These are phyloP conservation scores for Zaprionus africanus DNA, from an alignment of 1,140 invertebrate species.

Conservation along the genomic window DNA sequence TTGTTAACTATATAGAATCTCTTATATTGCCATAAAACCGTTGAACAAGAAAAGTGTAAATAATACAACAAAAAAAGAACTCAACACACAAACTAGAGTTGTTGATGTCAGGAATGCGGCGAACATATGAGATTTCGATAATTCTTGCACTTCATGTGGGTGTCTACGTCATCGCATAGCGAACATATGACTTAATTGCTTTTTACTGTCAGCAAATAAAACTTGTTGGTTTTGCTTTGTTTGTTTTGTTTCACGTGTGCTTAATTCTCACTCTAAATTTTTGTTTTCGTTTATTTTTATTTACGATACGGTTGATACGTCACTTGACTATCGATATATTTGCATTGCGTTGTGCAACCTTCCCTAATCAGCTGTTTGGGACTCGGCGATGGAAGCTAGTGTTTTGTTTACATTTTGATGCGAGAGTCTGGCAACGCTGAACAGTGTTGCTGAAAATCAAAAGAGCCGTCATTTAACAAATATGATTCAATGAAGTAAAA, in stretches of 20 bases:
- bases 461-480: no score
- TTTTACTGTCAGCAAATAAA: neutral
- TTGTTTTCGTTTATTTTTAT: neutral
- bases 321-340: constrained; percentile 32
- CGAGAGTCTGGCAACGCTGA: constrained; percentile 4
- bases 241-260: neutral
- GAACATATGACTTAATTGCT: constrained; percentile 3
- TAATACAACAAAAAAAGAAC: constrained; percentile 21
- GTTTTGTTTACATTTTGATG: constrained; percentile 20
- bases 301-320: neutral
- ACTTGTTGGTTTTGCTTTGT: neutral
- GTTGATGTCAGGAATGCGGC: constrained; percentile 2
- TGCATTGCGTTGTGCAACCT: neutral
- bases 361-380: constrained; percentile 4
- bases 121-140: constrained; percentile 25
- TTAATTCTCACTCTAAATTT: neutral
- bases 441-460: neutral
- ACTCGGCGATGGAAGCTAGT: neutral
- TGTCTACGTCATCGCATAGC: constrained; percentile 13
- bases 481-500: no score
- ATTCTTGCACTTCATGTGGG: neutral
- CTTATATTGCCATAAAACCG: constrained; percentile 21
- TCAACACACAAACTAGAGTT: constrained; percentile 15
- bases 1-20: constrained; percentile 19
- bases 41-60: constrained; percentile 9